Evolutionary conservation across 1,140 invertebrate species (phyloP).

Genomic region (Drosophila sturtevanti): DNA sequence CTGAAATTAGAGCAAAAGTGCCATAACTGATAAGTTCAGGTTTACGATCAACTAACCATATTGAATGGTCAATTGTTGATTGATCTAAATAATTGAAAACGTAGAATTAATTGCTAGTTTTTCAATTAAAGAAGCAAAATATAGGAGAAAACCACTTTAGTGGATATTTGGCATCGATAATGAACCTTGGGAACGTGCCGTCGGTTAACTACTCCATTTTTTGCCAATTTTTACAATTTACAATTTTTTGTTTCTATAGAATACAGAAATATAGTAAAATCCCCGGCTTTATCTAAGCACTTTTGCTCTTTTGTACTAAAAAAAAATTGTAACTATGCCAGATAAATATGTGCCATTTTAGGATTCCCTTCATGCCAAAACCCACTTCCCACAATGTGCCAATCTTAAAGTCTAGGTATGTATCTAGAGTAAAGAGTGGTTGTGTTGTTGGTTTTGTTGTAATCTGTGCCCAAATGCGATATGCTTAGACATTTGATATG

Average conservation of each 20-base stretch:
- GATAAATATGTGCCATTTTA: neutral
- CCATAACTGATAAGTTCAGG: no score
- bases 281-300: neutral
- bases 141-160: neutral
- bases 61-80: no score
- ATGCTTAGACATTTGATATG: conserved; percentile 81
- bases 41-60: no score
- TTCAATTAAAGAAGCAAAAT: no score
- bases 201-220: neutral
- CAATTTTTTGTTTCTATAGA: no score
- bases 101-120: no score
- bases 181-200: no score
- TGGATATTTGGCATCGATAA: neutral
- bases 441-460: conserved; percentile 41
- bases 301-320: conserved; percentile 7
- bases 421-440: conserved; percentile 49
- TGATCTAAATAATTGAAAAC: no score
- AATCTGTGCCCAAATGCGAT: conserved; percentile 72
- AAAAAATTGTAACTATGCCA: neutral
- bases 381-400: conserved; percentile 1
- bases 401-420: conserved; percentile 37
- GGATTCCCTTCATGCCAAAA: no score
- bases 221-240: neutral
- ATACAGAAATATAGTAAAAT: neutral
- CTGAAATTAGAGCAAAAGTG: neutral